A percentile compares a stretch with the other conserved stretches of the same genome.
phyloP scores from a whole-genome alignment of 1,140 invertebrate species.

The Apis cerana region DNA sequence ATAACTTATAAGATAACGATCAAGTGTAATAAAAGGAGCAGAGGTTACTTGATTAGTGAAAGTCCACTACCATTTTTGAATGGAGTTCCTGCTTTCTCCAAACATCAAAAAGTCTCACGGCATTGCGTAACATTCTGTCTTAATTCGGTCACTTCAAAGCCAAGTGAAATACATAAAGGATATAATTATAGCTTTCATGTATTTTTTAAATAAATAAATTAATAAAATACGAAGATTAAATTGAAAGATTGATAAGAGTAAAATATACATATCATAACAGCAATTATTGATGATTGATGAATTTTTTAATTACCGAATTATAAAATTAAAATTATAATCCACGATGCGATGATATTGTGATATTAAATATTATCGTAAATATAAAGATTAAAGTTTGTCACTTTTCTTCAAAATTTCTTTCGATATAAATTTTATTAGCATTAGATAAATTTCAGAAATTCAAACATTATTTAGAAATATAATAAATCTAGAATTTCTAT shows the following conservation, averaged over 20 bases:
- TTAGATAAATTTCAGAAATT: background rate
- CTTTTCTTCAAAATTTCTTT: background rate
- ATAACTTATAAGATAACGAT: background rate
- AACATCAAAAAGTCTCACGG: slow-evolving; percentile 35
- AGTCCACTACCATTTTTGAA: slow-evolving; percentile 14
- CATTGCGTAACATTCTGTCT: slow-evolving; percentile 24
- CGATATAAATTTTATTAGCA: background rate
- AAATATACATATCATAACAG: background rate
- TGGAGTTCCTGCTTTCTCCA: slow-evolving; percentile 54
- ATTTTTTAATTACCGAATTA: background rate
- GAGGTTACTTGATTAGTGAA: slow-evolving; percentile 48
- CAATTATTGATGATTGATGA: background rate
- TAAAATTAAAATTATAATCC: slow-evolving; percentile 7
- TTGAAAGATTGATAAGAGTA: background rate
- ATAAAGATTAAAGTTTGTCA: background rate
- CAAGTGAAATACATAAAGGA: background rate
- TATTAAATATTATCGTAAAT: no score
- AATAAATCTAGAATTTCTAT: no score
- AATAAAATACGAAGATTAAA: background rate
- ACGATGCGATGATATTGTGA: background rate
- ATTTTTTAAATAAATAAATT: no score
- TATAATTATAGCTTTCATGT: background rate
- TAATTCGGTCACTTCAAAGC: background rate
- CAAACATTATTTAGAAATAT: no score
- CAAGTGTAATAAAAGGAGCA: slow-evolving; percentile 1